Base-by-base conservation (phyloP, 2,797 vertebrate species). In the Aeoliscus strigatus region DNA sequence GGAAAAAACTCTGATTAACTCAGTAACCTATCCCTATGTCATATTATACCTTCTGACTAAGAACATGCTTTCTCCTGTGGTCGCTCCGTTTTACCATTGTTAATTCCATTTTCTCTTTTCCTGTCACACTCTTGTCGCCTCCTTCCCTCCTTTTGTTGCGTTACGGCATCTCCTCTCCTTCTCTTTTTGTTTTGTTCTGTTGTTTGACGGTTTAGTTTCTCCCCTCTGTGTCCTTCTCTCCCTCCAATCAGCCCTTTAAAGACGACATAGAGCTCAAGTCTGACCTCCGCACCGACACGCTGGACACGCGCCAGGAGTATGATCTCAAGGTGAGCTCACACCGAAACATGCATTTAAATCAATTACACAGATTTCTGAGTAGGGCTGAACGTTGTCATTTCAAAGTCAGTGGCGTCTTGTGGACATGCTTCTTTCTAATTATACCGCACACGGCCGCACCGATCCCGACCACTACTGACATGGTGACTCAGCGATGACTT, bases 261-360 rank as follows among this genome's bases (percentile, higher is more conserved):
- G 94, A 97, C 0, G 94, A 96, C 9, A 92, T 93, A 77, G 94
- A 97, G 79, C 75, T 96, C 75, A 97, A 97, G 84, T 92, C 93
- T 55, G 94, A 97, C 74, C 86, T 97, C 42, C 93, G 92, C 73
- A 95, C 91, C 0, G 94, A 97, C 82, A 93, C 93, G 56, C 71
- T 89, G 72, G 88, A 90, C 73, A 89, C 94, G 2, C 90, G 93
- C 24, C 93, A 96, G 79, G 94, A 97, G 66, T 96, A 96, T 6
- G 94, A 97, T 83, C 89, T 97, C 43, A 97, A 97, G 93, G 94
- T 96, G 61, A 88, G 70, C 32, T 14, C 39, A 27, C 12, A 30
- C 37, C 37, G 86, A 14, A 13, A 9, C 35, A 24, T n/a, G n/a
- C 35, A 17, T 8, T 9, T 4, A 10, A 12, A 12, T 7, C 11